A percentile compares a stretch with the other conserved stretches of the same genome.
Conservation (phyloP, 2,888 invertebrate genomes). For the Hemithea aestivaria region DNA sequence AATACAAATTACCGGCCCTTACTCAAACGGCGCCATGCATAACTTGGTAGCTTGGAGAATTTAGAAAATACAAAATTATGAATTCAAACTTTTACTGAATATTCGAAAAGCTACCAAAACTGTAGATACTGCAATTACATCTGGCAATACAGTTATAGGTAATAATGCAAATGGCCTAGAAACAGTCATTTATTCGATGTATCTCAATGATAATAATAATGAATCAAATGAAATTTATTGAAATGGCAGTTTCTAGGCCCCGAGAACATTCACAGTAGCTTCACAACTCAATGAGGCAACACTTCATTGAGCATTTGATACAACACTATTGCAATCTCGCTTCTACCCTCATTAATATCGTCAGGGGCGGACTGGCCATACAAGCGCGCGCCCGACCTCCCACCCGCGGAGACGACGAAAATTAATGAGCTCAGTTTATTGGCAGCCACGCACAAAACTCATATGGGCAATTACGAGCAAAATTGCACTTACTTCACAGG, state of each 20-base stretch:
- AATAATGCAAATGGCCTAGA: slow-evolving; percentile 43
- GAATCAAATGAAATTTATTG: slow-evolving; percentile 18
- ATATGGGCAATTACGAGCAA: slow-evolving; percentile 79
- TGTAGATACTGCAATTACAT: slow-evolving; percentile 54
- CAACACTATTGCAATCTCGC: slow-evolving; percentile 75
- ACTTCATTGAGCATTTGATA: slow-evolving; percentile 67
- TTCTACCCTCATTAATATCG: slow-evolving; percentile 80
- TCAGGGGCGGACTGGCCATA: slow-evolving; percentile 81
- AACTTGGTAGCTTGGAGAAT: slow-evolving; percentile 46
- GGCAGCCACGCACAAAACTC: slow-evolving; percentile 80
- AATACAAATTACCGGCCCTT: slow-evolving; percentile 27
- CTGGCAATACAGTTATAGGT: slow-evolving; percentile 45
- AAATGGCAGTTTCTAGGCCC: slow-evolving; percentile 43
- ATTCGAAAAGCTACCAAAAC: slow-evolving; percentile 43
- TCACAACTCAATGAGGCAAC: slow-evolving; percentile 64
- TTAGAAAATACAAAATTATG: background rate
- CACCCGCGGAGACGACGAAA: slow-evolving; percentile 78
- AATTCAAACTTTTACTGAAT: slow-evolving; percentile 1
- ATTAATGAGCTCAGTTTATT: slow-evolving; percentile 80
- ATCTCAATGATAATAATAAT: slow-evolving; percentile 13
- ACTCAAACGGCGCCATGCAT: slow-evolving; percentile 40
- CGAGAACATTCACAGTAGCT: slow-evolving; percentile 66
- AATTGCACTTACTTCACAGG: slow-evolving; percentile 80
- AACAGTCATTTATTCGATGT: slow-evolving; percentile 30
- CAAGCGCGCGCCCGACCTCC: slow-evolving; percentile 78